Percentiles rank a stretch among this genome's conserved stretches.
phyloP scores from a whole-genome alignment of 2,113 vertebrate species.

The Bambusicola thoracicus region DNA sequence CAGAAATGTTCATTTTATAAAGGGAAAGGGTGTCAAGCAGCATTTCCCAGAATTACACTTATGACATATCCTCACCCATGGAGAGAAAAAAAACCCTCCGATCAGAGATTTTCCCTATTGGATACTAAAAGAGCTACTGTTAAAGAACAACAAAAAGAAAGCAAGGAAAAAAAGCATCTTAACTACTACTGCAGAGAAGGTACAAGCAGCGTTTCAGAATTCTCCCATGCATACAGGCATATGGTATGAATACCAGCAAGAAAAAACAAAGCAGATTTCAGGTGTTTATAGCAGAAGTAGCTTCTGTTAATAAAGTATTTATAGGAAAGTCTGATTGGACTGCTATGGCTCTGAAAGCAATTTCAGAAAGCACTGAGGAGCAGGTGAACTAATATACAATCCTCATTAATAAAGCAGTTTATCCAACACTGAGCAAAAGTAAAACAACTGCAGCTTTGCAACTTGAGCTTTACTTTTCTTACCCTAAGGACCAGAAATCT shows the following conservation, averaged over 20 bases:
- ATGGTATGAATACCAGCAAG: not conserved
- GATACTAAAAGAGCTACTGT: not conserved
- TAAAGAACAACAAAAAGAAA: not conserved
- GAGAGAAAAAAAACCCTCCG: not conserved
- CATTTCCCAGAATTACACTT: not conserved
- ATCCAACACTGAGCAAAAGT: not conserved
- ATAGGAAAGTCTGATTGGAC: slow-evolving; percentile 27
- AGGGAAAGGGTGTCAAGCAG: not conserved
- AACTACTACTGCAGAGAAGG: not conserved
- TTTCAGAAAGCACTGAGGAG: slow-evolving; percentile 16
- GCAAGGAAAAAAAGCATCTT: not conserved
- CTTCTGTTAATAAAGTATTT: slow-evolving; percentile 56
- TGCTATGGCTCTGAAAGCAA: slow-evolving; percentile 13
- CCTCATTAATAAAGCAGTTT: slow-evolving; percentile 30
- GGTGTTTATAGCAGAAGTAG: not conserved
- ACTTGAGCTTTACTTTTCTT: not conserved
- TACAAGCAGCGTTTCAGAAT: not conserved
- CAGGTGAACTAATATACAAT: slow-evolving; percentile 5
- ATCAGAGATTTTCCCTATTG: not conserved
- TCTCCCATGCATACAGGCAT: not conserved
- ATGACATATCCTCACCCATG: not conserved
- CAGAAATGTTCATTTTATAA: not conserved
- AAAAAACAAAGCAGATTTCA: slow-evolving; percentile 1
- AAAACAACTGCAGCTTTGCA: not conserved
- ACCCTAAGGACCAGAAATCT: not conserved